Evolutionary conservation across 2,888 invertebrate species (phyloP).

Genomic region (Crepidodera aurea): DNA sequence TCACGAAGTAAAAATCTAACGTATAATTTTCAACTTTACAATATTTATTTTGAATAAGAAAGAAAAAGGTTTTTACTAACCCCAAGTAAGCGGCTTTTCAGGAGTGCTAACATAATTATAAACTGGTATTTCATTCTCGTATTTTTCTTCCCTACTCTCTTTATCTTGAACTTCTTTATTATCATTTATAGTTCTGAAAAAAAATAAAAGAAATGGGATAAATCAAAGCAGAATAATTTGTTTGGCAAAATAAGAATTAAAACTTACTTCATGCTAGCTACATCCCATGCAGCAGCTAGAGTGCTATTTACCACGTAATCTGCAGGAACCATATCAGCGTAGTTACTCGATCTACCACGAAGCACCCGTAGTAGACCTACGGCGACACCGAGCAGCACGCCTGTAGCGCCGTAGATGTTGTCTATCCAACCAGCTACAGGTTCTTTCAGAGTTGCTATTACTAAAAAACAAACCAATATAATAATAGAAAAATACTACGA

Average conservation of each 20-base stretch:
- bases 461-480: too few relatives aligned
- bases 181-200: conserved; percentile 45
- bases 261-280: conserved; percentile 47
- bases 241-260: too few relatives aligned
- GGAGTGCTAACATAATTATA: conserved; percentile 88
- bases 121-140: conserved; percentile 67
- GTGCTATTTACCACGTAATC: conserved; percentile 52
- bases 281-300: conserved; percentile 49
- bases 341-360: conserved; percentile 62
- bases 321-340: conserved; percentile 74
- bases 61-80: too few relatives aligned
- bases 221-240: neutral
- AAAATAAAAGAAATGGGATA: conserved; percentile 7
- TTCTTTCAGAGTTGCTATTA: conserved; percentile 50
- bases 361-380: conserved; percentile 70
- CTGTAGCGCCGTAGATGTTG: conserved; percentile 71
- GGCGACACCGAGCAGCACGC: conserved; percentile 62
- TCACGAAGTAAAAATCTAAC: too few relatives aligned
- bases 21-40: too few relatives aligned
- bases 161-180: conserved; percentile 47
- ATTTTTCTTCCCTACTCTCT: conserved; percentile 43
- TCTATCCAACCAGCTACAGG: conserved; percentile 72
- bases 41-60: too few relatives aligned
- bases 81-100: conserved; percentile 84
- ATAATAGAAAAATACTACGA: too few relatives aligned